These are phyloP conservation scores for Pseudopodoces humilis DNA, from an alignment of 2,113 vertebrate genomes.

Conservation along the genomic window DNA sequence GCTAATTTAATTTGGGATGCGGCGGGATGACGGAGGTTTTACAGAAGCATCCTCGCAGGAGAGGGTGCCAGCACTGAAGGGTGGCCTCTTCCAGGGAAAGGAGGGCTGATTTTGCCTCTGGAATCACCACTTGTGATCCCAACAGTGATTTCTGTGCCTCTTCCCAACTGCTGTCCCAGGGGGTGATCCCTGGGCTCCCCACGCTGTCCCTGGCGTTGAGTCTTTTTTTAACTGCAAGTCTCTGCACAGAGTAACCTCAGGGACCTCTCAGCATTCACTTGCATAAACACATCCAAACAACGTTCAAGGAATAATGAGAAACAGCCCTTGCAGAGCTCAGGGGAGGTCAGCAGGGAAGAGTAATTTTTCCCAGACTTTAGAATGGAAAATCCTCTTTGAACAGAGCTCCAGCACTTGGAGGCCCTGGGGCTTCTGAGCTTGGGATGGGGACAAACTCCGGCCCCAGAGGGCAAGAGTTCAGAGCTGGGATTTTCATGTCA, in stretches of 20 bases:
- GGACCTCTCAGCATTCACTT: neutral
- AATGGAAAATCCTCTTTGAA: constrained; percentile 5
- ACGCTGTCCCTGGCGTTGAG: neutral
- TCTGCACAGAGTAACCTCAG: neutral
- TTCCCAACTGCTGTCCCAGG: neutral
- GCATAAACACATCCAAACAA: constrained; percentile 38
- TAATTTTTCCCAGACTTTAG: constrained; percentile 16
- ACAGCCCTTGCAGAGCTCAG: neutral
- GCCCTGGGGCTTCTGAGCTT: neutral
- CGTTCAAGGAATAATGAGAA: constrained; percentile 23
- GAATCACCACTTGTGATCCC: neutral
- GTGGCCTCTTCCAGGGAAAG: neutral
- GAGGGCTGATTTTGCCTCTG: neutral
- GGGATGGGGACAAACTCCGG: neutral
- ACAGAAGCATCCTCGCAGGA: neutral
- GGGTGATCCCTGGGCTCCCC: neutral
- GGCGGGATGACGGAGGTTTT: neutral
- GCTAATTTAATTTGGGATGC: neutral
- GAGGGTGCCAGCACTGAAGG: neutral
- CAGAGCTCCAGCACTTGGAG: neutral
- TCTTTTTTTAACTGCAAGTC: neutral
- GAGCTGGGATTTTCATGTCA: neutral
- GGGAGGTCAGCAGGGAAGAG: neutral
- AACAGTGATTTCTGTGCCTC: neutral
- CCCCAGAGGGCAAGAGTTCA: neutral